Conservation (phyloP, 2,113 vertebrate species). For the Halcyon malimbica region DNA sequence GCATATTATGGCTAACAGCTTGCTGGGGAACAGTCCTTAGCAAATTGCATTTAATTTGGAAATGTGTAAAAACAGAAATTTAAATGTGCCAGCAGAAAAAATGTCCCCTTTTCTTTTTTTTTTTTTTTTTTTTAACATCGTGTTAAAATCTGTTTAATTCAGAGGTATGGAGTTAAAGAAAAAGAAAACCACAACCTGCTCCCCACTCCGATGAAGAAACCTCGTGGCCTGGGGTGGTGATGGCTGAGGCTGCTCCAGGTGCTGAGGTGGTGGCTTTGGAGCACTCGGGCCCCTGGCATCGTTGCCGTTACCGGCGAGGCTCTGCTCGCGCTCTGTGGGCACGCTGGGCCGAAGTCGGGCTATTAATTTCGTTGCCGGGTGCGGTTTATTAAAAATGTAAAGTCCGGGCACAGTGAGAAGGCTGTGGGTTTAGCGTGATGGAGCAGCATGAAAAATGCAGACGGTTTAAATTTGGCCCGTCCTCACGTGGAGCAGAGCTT, state of each 20-base stretch:
- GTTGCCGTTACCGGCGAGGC: neutral
- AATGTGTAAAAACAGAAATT: neutral
- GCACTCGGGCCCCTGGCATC: neutral
- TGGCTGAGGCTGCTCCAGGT: neutral
- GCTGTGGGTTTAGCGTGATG: neutral
- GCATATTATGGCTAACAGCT: neutral
- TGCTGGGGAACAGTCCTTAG: neutral
- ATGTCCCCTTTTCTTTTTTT: too few species aligned
- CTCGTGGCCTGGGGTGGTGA: neutral
- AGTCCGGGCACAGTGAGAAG: neutral
- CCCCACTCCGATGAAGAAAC: neutral
- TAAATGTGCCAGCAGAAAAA: neutral
- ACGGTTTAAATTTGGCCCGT: conserved; percentile 4
- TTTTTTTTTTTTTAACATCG: neutral
- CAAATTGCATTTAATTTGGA: neutral
- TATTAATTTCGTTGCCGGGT: neutral
- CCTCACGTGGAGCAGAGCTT: conserved; percentile 19
- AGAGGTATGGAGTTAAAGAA: neutral
- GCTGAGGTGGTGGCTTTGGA: fast-evolving
- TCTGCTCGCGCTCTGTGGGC: fast-evolving
- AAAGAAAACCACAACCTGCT: neutral
- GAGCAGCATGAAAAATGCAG: conserved; percentile 21
- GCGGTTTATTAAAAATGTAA: neutral
- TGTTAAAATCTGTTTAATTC: neutral
- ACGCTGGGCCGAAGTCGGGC: neutral